Percentiles rank a stretch among this genome's conserved stretches.
Evolutionary conservation across 2,888 invertebrate species (phyloP).

Genomic region (Callosobruchus maculatus): DNA sequence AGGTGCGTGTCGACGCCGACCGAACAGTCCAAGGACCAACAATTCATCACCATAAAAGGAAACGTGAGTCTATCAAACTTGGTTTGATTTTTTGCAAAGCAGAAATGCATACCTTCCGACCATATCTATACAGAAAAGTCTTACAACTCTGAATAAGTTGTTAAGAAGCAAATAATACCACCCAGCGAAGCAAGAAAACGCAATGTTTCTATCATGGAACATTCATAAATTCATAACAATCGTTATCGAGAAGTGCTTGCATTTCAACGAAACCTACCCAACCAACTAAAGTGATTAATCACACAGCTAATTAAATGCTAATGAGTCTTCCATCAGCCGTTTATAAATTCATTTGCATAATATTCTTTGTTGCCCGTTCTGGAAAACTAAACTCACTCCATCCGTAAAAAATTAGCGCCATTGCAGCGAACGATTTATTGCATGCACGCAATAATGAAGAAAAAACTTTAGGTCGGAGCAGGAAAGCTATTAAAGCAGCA

Average conservation of each 20-base stretch:
- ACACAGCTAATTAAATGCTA: background rate
- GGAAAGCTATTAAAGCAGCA: conserved; percentile 17
- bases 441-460: conserved; percentile 15
- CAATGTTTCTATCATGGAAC: background rate
- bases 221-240: background rate
- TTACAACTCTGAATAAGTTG: too few relatives aligned
- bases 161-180: background rate
- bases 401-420: conserved; percentile 12
- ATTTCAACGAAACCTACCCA: background rate
- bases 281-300: background rate
- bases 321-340: background rate
- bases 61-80: too few relatives aligned
- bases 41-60: too few relatives aligned
- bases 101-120: too few relatives aligned
- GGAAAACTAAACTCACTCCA: conserved; percentile 9
- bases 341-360: conserved; percentile 5
- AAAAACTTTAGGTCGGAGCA: background rate
- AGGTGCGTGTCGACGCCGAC: too few relatives aligned
- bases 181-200: background rate
- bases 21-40: too few relatives aligned
- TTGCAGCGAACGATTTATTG: conserved; percentile 14
- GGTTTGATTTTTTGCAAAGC: too few relatives aligned
- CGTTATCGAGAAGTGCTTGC: background rate
- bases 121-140: too few relatives aligned
- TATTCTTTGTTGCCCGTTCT: conserved; percentile 8